Evolutionary conservation across 2,888 invertebrate genomes (phyloP).

Genomic region (Syritta pipiens): DNA sequence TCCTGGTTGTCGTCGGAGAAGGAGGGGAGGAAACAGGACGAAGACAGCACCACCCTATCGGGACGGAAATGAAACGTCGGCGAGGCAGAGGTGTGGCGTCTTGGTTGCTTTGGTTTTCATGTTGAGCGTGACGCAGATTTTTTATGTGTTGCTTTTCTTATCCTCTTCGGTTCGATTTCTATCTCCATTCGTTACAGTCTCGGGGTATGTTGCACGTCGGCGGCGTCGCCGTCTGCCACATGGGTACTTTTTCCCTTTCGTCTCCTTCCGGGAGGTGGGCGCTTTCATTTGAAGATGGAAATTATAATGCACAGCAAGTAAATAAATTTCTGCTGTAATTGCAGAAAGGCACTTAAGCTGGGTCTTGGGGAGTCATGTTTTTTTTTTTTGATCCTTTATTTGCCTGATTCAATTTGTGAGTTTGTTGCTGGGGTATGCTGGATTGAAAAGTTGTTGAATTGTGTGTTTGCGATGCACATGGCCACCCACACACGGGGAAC

Average conservation of each 20-base stretch:
- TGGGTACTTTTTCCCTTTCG: background rate
- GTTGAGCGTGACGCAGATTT: conserved; percentile 31
- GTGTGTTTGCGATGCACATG: background rate
- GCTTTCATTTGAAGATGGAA: conserved; percentile 7
- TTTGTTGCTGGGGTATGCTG: conserved; percentile 7
- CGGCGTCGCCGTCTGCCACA: background rate
- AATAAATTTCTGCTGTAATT: conserved; percentile 34
- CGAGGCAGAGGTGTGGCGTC: background rate
- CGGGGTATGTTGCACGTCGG: background rate
- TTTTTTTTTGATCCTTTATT: background rate
- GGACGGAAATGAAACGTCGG: no score
- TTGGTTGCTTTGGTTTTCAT: conserved; percentile 43
- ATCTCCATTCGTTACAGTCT: conserved; percentile 50
- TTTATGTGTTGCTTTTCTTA: conserved; percentile 1
- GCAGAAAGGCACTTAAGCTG: conserved; percentile 20
- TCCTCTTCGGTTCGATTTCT: conserved; percentile 12
- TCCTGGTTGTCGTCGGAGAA: no score
- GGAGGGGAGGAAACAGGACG: no score
- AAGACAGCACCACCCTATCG: no score
- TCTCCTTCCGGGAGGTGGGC: background rate
- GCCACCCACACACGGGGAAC: no score
- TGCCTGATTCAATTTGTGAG: conserved; percentile 30
- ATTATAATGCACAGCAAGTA: conserved; percentile 16
- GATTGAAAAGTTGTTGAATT: background rate
- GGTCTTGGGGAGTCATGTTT: background rate